A percentile compares a stretch with the other conserved stretches of the same genome.
Evolutionary conservation across 2,888 invertebrate species (phyloP).

Genomic region (Pseudococcus longispinus): DNA sequence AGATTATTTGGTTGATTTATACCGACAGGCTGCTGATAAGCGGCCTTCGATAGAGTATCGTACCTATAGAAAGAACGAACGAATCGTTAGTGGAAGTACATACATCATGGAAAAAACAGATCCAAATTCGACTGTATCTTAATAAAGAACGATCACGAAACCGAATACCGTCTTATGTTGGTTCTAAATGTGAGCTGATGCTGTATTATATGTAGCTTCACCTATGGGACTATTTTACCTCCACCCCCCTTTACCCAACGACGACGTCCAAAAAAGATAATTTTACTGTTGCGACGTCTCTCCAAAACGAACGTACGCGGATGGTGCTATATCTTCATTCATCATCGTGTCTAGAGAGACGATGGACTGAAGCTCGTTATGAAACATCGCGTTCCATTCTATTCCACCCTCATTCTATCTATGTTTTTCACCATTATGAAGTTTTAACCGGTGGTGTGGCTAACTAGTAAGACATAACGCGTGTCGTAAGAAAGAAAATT

Average conservation of each 20-base stretch:
- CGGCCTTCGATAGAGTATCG: neutral
- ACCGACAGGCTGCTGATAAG: slow-evolving; percentile 1
- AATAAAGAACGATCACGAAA: neutral
- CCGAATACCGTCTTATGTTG: neutral
- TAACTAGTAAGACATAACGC: no score
- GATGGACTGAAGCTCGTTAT: neutral
- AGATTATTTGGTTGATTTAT: neutral
- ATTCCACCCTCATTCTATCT: no score
- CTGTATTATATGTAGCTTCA: neutral
- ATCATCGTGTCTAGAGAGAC: neutral
- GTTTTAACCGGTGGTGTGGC: no score
- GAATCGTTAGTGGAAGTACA: neutral
- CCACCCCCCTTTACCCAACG: neutral
- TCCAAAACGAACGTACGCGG: neutral
- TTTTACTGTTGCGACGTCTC: neutral
- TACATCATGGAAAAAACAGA: neutral
- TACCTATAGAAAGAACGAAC: neutral
- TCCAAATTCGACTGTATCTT: neutral
- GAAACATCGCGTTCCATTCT: neutral
- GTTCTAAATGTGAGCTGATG: neutral
- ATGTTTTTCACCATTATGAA: no score
- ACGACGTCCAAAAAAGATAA: neutral
- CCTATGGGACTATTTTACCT: neutral
- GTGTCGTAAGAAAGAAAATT: no score
- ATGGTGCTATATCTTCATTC: neutral